Conservation (phyloP, 2,113 vertebrate genomes). For the Tupaia tana region DNA sequence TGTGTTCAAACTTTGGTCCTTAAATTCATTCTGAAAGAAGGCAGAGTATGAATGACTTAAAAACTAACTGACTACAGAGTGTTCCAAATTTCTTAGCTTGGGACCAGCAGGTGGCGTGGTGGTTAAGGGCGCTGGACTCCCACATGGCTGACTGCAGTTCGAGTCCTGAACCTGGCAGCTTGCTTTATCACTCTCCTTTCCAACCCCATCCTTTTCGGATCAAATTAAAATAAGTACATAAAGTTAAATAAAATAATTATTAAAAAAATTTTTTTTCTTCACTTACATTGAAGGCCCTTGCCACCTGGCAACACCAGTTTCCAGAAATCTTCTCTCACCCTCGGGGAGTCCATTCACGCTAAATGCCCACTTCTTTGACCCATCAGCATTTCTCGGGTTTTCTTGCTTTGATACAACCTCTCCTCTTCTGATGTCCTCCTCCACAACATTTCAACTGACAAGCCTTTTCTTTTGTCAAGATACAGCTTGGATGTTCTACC, state of each 20-base stretch:
- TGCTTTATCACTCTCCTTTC: too few relatives aligned
- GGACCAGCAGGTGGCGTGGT: too few relatives aligned
- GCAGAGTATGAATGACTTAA: not conserved
- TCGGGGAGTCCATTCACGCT: not conserved
- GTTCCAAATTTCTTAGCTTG: not conserved
- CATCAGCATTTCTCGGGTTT: not conserved
- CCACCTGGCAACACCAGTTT: not conserved
- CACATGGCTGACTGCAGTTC: too few relatives aligned
- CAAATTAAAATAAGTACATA: too few relatives aligned
- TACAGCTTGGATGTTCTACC: not conserved
- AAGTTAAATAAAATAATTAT: too few relatives aligned
- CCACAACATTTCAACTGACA: not conserved
- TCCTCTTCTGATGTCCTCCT: not conserved
- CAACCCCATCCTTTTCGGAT: too few relatives aligned
- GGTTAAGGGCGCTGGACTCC: too few relatives aligned
- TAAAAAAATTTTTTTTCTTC: too few relatives aligned
- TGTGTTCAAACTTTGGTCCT: not conserved
- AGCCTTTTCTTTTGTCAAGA: not conserved
- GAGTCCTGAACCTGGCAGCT: too few relatives aligned
- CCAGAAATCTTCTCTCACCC: not conserved
- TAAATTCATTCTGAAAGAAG: conserved; percentile 38
- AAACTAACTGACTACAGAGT: not conserved
- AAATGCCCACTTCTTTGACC: not conserved
- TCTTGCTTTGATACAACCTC: not conserved
- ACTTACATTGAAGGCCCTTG: not conserved